Evolutionary conservation across 2,797 vertebrate genomes (phyloP).

Genomic region (Salmo trutta): DNA sequence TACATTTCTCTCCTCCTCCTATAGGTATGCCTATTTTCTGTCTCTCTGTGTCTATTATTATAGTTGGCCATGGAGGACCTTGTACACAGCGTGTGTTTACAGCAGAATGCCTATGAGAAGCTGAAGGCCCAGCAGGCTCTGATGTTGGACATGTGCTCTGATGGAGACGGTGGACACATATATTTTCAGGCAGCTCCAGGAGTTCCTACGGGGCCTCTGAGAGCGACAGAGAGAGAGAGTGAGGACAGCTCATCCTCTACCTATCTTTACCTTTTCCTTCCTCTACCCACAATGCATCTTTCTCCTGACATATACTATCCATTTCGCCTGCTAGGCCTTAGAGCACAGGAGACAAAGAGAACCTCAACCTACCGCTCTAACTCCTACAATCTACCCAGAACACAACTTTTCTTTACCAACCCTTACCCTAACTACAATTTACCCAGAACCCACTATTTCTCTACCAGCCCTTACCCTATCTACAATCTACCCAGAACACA

Average conservation of each 20-base stretch:
- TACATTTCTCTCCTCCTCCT: not conserved
- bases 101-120: slow-evolving; percentile 95
- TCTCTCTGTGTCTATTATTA: not conserved
- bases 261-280: not conserved
- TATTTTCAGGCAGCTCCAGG: slow-evolving; percentile 91
- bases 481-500: too few relatives aligned
- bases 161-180: slow-evolving; percentile 98
- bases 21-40: not conserved
- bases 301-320: not conserved
- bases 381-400: slow-evolving; percentile 40
- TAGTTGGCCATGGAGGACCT: slow-evolving; percentile 95
- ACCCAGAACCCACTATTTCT: too few relatives aligned
- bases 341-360: not conserved
- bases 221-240: not conserved
- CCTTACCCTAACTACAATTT: too few relatives aligned
- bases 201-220: slow-evolving; percentile 91
- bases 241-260: not conserved
- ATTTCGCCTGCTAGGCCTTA: not conserved
- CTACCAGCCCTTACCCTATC: too few relatives aligned
- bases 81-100: slow-evolving; percentile 91
- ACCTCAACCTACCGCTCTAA: slow-evolving; percentile 21
- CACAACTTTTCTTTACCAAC: not conserved
- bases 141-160: slow-evolving; percentile 89
- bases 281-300: not conserved
- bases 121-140: slow-evolving; percentile 82